A percentile compares a stretch with the other conserved stretches of the same genome.
Conservation (phyloP, 1,140 invertebrate species). For the Pogonus chalceus region DNA sequence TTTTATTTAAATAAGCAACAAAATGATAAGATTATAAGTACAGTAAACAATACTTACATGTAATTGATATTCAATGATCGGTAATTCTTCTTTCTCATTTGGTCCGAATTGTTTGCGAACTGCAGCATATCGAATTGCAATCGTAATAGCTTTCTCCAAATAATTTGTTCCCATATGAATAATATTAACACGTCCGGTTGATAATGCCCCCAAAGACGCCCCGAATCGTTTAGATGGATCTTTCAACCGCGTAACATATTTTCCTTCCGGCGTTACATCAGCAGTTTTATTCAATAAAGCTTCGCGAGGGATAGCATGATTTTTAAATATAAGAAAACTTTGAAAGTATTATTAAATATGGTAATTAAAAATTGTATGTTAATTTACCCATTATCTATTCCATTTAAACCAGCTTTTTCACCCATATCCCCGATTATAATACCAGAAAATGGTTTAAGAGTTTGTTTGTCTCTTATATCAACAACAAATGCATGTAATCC, state of each 20-base stretch:
- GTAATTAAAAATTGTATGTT: neutral
- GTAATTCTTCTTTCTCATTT: conserved; percentile 55
- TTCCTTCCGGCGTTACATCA: conserved; percentile 74
- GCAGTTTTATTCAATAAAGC: conserved; percentile 78
- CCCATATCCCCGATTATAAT: conserved; percentile 73
- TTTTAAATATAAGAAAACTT: conserved; percentile 65
- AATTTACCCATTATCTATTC: conserved; percentile 72
- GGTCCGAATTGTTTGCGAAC: conserved; percentile 83
- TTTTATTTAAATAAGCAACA: neutral
- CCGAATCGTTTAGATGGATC: conserved; percentile 69
- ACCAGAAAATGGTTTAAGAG: conserved; percentile 58
- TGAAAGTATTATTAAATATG: conserved; percentile 7
- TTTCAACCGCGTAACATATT: conserved; percentile 67
- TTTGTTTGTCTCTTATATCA: conserved; percentile 67
- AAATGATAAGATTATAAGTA: neutral
- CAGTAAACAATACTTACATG: conserved; percentile 51
- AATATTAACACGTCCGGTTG: conserved; percentile 66
- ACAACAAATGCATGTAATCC: conserved; percentile 80
- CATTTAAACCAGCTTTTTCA: conserved; percentile 77
- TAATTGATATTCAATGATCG: conserved; percentile 85
- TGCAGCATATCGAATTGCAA: conserved; percentile 84
- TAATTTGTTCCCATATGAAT: conserved; percentile 62
- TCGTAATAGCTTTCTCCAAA: conserved; percentile 61
- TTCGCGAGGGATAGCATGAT: conserved; percentile 72
- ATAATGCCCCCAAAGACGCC: conserved; percentile 74